Conservation (phyloP, 2,113 vertebrate species). For the Oryzias javanicus region DNA sequence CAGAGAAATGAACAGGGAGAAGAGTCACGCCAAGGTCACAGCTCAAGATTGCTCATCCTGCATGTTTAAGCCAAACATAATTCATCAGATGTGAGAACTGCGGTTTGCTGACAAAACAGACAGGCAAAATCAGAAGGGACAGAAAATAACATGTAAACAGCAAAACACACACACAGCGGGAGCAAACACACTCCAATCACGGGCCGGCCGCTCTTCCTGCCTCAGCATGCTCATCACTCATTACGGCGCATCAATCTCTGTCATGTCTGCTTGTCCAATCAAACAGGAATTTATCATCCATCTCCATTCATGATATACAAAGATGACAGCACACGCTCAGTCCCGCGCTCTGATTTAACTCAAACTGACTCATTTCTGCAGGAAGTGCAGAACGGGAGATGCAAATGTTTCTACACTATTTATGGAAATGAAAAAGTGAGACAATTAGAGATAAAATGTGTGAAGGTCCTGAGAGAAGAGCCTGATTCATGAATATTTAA, state of each 20-base stretch:
- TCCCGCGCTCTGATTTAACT: not conserved
- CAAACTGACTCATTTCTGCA: not conserved
- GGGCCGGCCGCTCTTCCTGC: slow-evolving; percentile 2
- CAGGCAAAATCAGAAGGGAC: slow-evolving; percentile 3
- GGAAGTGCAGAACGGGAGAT: not conserved
- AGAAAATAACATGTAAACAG: not conserved
- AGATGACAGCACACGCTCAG: slow-evolving; percentile 4
- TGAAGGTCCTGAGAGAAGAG: too few relatives aligned
- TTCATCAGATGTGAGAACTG: slow-evolving; percentile 19
- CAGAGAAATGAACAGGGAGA: slow-evolving; percentile 31
- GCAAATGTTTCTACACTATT: not conserved
- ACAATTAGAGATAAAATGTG: not conserved
- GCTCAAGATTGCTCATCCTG: slow-evolving; percentile 25
- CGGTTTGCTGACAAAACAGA: slow-evolving; percentile 17
- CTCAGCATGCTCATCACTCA: slow-evolving; percentile 2
- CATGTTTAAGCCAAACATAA: slow-evolving; percentile 38
- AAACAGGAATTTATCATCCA: slow-evolving; percentile 4
- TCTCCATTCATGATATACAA: slow-evolving; percentile 1
- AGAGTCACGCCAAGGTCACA: slow-evolving; percentile 43
- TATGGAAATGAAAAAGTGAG: not conserved
- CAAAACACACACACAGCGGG: not conserved
- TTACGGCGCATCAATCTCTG: slow-evolving; percentile 14
- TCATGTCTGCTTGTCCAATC: slow-evolving; percentile 20
- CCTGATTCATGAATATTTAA: too few relatives aligned
- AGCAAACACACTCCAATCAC: slow-evolving; percentile 7